Percentiles rank a stretch among this genome's conserved stretches.
These are phyloP conservation scores for Buceros bicornis DNA, from an alignment of 2,797 vertebrate genomes.

Conservation along the genomic window DNA sequence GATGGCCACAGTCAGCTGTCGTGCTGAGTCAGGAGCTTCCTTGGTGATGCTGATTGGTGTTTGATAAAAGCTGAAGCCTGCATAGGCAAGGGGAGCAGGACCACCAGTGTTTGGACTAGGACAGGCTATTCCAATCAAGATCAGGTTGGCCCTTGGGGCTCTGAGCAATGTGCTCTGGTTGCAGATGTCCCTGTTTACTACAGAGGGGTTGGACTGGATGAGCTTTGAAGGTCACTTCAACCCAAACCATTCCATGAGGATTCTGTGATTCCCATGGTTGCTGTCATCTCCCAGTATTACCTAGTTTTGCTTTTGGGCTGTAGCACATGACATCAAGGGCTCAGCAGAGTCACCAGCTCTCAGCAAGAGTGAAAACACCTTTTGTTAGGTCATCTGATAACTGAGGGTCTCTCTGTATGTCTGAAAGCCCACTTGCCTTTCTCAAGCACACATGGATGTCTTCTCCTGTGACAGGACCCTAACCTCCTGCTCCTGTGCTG, in stretches of 20 bases:
- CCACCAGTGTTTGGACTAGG: fast-evolving
- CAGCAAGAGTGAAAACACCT: not conserved
- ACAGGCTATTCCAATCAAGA: no score
- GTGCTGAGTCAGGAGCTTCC: not conserved
- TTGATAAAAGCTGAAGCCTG: not conserved
- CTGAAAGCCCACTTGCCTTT: not conserved
- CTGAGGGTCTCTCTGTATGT: no score
- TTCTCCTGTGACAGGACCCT: fast-evolving
- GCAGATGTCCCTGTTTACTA: not conserved
- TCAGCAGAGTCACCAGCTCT: not conserved
- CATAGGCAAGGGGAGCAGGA: not conserved
- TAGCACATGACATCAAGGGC: fast-evolving
- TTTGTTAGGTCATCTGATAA: fast-evolving
- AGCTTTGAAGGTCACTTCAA: not conserved
- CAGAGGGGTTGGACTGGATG: no score
- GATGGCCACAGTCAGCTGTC: fast-evolving
- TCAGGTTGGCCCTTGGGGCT: not conserved
- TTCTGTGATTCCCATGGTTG: not conserved
- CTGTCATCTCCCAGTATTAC: not conserved
- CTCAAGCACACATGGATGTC: not conserved
- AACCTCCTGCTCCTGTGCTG: fast-evolving
- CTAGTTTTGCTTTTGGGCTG: not conserved
- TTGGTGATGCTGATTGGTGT: fast-evolving
- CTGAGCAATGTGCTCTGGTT: not conserved
- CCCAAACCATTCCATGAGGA: not conserved